phyloP scores from a whole-genome alignment of 2,113 vertebrate species.

The Caretta caretta region DNA sequence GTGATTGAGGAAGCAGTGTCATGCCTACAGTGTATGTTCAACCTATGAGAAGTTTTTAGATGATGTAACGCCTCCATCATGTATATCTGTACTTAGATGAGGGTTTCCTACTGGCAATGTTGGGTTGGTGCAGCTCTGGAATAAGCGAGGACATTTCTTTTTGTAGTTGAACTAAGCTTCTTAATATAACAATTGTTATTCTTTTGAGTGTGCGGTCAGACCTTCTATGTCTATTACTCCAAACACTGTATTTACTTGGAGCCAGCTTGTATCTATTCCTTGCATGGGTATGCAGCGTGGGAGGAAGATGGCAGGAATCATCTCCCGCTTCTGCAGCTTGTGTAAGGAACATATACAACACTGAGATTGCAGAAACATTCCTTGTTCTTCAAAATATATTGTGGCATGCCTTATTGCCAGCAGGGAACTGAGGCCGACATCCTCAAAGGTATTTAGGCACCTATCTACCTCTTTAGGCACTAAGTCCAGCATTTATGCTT shows the following conservation, averaged over 20 bases:
- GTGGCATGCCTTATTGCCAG: slow-evolving; percentile 17
- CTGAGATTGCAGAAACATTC: neutral
- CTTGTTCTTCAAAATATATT: neutral
- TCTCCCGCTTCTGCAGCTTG: neutral
- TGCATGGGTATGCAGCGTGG: neutral
- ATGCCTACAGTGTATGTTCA: fast-evolving
- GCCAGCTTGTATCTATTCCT: neutral
- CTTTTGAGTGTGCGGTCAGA: neutral
- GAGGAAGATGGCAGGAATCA: neutral
- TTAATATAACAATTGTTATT: neutral
- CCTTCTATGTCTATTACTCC: neutral
- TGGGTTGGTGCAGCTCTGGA: neutral
- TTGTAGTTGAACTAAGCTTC: neutral
- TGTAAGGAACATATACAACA: neutral
- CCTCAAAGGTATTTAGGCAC: neutral
- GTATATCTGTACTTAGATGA: neutral
- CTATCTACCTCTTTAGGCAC: neutral
- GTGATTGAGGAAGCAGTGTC: neutral
- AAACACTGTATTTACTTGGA: neutral
- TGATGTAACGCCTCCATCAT: fast-evolving
- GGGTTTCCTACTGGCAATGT: neutral
- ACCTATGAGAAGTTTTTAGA: neutral
- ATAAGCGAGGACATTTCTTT: neutral
- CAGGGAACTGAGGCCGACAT: neutral
- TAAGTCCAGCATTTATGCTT: neutral